These are phyloP conservation scores for Bombus sibiricus DNA, from an alignment of 1,140 invertebrate genomes.

Conservation along the genomic window DNA sequence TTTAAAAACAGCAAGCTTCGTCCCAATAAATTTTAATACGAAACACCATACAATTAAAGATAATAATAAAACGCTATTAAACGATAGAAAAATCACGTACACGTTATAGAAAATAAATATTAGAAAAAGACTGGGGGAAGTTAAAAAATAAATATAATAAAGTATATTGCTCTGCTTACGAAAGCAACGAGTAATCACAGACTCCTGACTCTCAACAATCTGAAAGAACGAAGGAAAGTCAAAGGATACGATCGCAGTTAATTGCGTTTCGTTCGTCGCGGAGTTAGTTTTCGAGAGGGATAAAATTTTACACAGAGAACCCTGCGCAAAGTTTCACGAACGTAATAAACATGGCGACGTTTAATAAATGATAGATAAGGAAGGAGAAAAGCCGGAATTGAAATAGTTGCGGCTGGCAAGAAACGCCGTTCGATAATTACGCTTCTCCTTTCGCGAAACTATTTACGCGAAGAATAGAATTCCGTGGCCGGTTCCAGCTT, in stretches of 20 bases:
- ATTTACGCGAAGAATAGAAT: conserved; percentile 36
- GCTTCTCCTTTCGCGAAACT: conserved; percentile 17
- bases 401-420: neutral
- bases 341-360: neutral
- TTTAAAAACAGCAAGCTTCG: no score
- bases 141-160: neutral
- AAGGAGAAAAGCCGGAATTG: neutral
- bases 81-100: neutral
- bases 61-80: neutral
- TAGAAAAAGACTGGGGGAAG: no score
- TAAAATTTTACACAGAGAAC: neutral
- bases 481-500: neutral
- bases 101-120: neutral
- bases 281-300: neutral
- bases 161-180: neutral
- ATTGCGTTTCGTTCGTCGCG: neutral
- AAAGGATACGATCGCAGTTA: neutral
- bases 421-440: conserved; percentile 24
- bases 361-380: neutral
- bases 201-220: neutral
- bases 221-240: neutral
- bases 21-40: no score
- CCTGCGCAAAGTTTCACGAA: neutral
- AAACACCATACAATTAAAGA: neutral
- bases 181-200: neutral